A percentile compares a stretch with the other conserved stretches of the same genome.
Evolutionary conservation across 2,888 invertebrate genomes (phyloP).

Genomic region (Mechanitis mazaeus): DNA sequence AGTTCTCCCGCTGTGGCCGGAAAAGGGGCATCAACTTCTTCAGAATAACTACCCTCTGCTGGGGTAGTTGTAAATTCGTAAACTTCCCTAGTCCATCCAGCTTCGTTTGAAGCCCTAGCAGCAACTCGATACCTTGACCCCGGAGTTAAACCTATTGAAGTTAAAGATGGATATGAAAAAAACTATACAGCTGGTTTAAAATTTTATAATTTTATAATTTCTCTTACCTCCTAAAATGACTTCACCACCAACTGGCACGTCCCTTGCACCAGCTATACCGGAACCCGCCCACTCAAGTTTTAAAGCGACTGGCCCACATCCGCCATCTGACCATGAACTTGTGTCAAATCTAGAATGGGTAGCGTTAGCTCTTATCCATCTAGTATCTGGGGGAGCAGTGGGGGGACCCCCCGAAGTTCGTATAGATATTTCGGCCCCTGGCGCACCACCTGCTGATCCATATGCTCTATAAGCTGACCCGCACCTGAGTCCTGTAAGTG

Average conservation of each 20-base stretch:
- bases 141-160: conserved; percentile 59
- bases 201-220: background rate
- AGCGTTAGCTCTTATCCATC: conserved; percentile 86
- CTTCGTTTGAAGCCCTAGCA: conserved; percentile 78
- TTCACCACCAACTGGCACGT: conserved; percentile 67
- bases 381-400: conserved; percentile 81
- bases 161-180: background rate
- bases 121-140: conserved; percentile 79
- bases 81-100: conserved; percentile 77
- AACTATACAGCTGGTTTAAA: conserved; percentile 17
- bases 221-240: conserved; percentile 62
- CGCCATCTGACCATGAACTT: conserved; percentile 88
- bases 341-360: conserved; percentile 88
- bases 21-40: conserved; percentile 67
- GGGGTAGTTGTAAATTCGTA: conserved; percentile 78
- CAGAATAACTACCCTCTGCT: conserved; percentile 71
- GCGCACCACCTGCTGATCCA: conserved; percentile 86
- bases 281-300: conserved; percentile 82
- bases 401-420: conserved; percentile 86
- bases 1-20: conserved; percentile 68
- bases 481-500: conserved; percentile 85
- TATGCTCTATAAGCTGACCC: conserved; percentile 89
- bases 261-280: conserved; percentile 65
- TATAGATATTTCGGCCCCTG: conserved; percentile 84
- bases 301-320: conserved; percentile 88